Base-by-base conservation (phyloP, 2,888 invertebrate species). In the Cataglyphis cursor region DNA sequence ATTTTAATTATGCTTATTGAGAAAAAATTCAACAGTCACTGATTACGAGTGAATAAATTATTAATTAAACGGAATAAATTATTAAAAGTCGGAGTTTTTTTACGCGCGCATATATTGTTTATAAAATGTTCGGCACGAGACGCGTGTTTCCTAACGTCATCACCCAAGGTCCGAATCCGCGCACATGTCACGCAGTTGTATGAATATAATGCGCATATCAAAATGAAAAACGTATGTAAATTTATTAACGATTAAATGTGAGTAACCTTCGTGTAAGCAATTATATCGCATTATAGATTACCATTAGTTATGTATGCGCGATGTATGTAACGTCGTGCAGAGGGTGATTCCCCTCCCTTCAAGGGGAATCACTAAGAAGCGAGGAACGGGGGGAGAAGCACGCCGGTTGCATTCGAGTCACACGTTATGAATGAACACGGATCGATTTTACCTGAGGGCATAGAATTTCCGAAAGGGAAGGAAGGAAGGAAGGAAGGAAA, bases 351-450 rank as follows among this genome's bases (percentile, higher is more conserved):
- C 28, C 15, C 28, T 15, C 28, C 12, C 51, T 31, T 6, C 35
- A 10, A 44, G 31, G 44, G 15, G n/a, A 38, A 21, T 41, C 10
- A 8, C 51, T 35, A n/a, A 8, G 8, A n/a, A 10, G n/a, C 9
- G n/a, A 10, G n/a, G 31, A 10, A 8, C 2, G 10, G 1, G 15
- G 24, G 24, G 10, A 28, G 54, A n/a, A 51, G 15, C 24, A 68
- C 35, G 48, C 48, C 24, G 51, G 70, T 6, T 35, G 31, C 18
- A 51, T 66, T 75, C 68, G 24, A 54, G 76, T n/a, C 2, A 0
- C 8, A 51, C 72, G 54, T 76, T 54, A 72, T 76, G 76, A 76
- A 76, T 75, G 75, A 68, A 75, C 64, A n/a, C 64, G 65, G 44
- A 74, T 64, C n/a, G 74, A 74, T 44, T 44, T 44, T 10, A 12